Evolutionary conservation across 2,797 vertebrate genomes (phyloP), one percentile per base, ranked within the genome.

Genomic region (Ataeniobius toweri): DNA sequence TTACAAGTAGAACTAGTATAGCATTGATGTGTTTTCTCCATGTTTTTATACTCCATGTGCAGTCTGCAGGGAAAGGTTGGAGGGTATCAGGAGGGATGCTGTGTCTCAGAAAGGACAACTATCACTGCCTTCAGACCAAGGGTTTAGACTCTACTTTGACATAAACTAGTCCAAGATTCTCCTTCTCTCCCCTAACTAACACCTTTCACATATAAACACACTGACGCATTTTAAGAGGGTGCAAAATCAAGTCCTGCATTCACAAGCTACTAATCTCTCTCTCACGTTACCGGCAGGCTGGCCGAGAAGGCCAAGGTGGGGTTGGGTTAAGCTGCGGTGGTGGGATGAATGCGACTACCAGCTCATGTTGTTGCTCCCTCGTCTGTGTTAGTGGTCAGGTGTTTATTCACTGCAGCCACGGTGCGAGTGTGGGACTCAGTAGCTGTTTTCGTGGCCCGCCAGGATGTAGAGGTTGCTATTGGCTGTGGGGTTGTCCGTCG

Each of bases 401-500:
- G 86, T 74, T 76, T 68, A 74, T 55, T 51, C 71, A 51, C 78
- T 36, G 85, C 84, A 80, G 75, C 31, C 59, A 39, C n/a, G 73
- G 61, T 68, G 71, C 39, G 24, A 50, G 14, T 74, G 85, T 83
- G 79, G 55, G 80, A 71, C 76, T 99, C 96, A 99, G 97, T 99
- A 99, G 94, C 98, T 99, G 96, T 99, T 99, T 90, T 99, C 98
- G 0, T 99, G 98, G 84, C 98, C 98, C 41, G 98, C 98, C 86
- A 99, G 96, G 95, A 99, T 99, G 88, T 99, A 99, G 73, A 99
- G 94, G 90, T 99, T 99, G 95, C 98, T 99, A 93, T 99, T 96
- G 94, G 98, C 98, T 69, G 97, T 98, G 0, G 98, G 98, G 95
- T 99, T 98, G 91, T 99, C 98, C 0, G 98, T 99, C 0, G 98